Percentiles rank a stretch among this genome's conserved stretches.
Evolutionary conservation across 2,797 vertebrate species (phyloP).

Genomic region (Allenopithecus nigroviridis): DNA sequence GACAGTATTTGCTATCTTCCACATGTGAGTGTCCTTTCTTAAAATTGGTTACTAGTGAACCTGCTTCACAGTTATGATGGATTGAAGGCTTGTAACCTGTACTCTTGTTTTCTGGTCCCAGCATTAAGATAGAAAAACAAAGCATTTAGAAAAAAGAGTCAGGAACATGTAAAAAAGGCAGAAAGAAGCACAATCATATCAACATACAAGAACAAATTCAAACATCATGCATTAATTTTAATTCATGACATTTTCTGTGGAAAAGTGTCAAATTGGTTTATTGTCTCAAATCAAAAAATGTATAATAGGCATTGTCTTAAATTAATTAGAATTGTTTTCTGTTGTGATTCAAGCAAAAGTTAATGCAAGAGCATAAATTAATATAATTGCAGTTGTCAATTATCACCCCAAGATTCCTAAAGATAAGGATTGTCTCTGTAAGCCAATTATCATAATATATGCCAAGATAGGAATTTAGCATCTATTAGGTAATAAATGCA

Average conservation of each 20-base stretch:
- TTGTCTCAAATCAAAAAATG: background rate
- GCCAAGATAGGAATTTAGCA: background rate
- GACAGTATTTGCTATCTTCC: background rate
- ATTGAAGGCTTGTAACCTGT: background rate
- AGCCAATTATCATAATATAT: background rate
- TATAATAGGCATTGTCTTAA: background rate
- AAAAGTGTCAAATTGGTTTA: background rate
- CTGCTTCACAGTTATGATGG: background rate
- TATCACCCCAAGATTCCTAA: background rate
- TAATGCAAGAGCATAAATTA: background rate
- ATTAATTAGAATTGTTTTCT: background rate
- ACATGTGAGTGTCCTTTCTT: background rate
- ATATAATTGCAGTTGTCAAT: background rate
- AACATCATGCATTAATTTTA: background rate
- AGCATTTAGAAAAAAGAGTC: background rate
- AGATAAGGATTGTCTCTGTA: background rate
- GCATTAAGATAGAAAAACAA: background rate
- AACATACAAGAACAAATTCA: background rate
- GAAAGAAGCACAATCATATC: background rate
- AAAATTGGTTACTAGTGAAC: background rate
- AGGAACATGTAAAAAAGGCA: background rate
- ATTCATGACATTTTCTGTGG: background rate
- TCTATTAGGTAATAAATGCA: background rate
- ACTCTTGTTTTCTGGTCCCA: background rate
- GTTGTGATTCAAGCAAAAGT: background rate